Percentiles rank a stretch among this genome's conserved stretches.
Conservation (phyloP, 2,797 vertebrate species). For the Siniperca undulata region DNA sequence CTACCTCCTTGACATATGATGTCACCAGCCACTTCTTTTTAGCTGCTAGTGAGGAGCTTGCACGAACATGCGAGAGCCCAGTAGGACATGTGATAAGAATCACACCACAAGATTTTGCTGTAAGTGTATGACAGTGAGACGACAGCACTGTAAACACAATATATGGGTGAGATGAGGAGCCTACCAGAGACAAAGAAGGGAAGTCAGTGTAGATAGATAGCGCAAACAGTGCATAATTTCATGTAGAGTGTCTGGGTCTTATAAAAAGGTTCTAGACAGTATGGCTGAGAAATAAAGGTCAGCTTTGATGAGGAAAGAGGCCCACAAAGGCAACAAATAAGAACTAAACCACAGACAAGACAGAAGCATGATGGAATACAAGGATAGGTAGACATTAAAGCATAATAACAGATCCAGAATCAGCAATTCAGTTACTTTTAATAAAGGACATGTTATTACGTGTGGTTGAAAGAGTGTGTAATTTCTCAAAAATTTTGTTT, state of each 20-base stretch:
- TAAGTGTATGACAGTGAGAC: not conserved
- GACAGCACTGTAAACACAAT: not conserved
- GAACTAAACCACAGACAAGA: not conserved
- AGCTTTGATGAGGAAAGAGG: slow-evolving; percentile 24
- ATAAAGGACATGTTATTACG: not conserved
- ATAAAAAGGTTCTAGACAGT: slow-evolving; percentile 17
- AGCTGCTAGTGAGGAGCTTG: not conserved
- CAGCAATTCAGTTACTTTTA: slow-evolving; percentile 24
- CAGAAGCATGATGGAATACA: not conserved
- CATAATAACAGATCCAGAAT: slow-evolving; percentile 30
- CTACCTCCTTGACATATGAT: no score
- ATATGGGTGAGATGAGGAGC: slow-evolving; percentile 24
- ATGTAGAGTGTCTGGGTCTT: slow-evolving; percentile 19
- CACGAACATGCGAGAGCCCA: no score
- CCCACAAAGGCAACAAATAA: slow-evolving; percentile 36
- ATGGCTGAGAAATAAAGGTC: slow-evolving; percentile 27
- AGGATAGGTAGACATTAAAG: slow-evolving; percentile 15
- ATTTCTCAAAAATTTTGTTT: not conserved
- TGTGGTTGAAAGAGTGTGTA: slow-evolving; percentile 1
- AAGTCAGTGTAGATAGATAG: slow-evolving; percentile 12
- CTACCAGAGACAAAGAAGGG: slow-evolving; percentile 9
- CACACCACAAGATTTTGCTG: not conserved
- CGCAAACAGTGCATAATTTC: slow-evolving; percentile 26
- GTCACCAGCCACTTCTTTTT: not conserved
- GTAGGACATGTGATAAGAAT: not conserved